A percentile compares a stretch with the other conserved stretches of the same genome.
These are phyloP conservation scores for Contarinia nasturtii DNA, from an alignment of 1,140 invertebrate species.

Conservation along the genomic window DNA sequence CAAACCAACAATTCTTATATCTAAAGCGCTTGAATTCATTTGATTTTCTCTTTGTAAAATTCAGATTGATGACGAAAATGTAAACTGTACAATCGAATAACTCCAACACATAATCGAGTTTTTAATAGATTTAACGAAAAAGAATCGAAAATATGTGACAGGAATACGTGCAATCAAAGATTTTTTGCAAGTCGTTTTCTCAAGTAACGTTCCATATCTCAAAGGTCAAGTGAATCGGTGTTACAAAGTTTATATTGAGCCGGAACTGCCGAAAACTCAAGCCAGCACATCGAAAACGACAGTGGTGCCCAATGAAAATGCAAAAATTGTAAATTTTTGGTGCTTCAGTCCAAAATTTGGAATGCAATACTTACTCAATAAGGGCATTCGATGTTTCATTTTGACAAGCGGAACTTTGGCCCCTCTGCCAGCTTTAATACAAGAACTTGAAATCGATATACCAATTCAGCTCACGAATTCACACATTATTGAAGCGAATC, in stretches of 20 bases:
- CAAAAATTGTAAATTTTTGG: neutral
- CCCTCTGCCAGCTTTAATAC: neutral
- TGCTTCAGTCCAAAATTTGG: neutral
- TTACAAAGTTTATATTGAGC: too few relatives aligned
- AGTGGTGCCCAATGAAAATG: too few relatives aligned
- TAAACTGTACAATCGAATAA: constrained; percentile 15
- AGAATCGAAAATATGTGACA: constrained; percentile 45
- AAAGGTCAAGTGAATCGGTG: too few relatives aligned
- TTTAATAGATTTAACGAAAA: constrained; percentile 42
- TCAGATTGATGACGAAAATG: too few relatives aligned
- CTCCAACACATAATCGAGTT: constrained; percentile 67
- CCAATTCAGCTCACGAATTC: neutral
- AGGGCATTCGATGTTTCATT: neutral
- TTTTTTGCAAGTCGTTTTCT: too few relatives aligned
- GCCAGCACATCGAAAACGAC: too few relatives aligned
- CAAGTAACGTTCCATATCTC: too few relatives aligned
- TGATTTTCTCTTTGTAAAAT: too few relatives aligned
- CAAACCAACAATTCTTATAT: too few relatives aligned
- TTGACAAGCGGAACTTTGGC: neutral
- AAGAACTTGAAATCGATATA: neutral
- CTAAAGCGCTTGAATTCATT: too few relatives aligned
- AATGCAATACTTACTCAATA: neutral
- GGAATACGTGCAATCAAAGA: constrained; percentile 53
- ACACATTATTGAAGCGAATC: neutral
- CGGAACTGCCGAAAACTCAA: too few relatives aligned